These are phyloP conservation scores for Triplophysa yarkandensis DNA, from an alignment of 2,797 vertebrate genomes.

Conservation along the genomic window DNA sequence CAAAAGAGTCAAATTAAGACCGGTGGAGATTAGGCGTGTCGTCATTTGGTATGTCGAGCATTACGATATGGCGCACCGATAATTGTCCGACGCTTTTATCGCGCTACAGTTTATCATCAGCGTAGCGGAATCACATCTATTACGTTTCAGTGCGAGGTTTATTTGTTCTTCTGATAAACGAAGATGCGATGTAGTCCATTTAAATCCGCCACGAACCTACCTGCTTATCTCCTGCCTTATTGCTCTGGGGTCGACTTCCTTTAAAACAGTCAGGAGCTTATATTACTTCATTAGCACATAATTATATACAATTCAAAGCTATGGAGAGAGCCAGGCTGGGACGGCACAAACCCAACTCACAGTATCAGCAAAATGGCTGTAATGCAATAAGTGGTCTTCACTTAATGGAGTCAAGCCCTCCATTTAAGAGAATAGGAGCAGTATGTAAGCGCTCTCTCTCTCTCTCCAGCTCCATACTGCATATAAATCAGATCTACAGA, in stretches of 20 bases:
- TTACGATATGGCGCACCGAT: neutral
- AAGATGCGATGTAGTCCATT: neutral
- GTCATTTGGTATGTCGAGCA: neutral
- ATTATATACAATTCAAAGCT: slow-evolving; percentile 74
- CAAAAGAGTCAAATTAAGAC: slow-evolving; percentile 6
- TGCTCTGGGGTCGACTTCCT: slow-evolving; percentile 9
- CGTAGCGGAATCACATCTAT: neutral
- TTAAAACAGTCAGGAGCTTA: slow-evolving; percentile 39
- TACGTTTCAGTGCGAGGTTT: neutral
- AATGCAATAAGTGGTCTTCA: slow-evolving; percentile 76
- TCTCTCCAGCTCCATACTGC: slow-evolving; percentile 70
- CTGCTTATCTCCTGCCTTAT: slow-evolving; percentile 15
- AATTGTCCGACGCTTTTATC: neutral
- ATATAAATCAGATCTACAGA: slow-evolving; percentile 70
- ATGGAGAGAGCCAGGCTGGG: slow-evolving; percentile 60
- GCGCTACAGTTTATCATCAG: neutral
- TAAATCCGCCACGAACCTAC: neutral
- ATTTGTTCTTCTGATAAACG: slow-evolving; percentile 12
- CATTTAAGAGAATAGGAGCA: slow-evolving; percentile 74
- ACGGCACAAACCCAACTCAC: slow-evolving; percentile 58
- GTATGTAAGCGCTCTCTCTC: slow-evolving; percentile 71
- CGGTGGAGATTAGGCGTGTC: neutral
- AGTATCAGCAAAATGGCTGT: slow-evolving; percentile 72
- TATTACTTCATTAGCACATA: slow-evolving; percentile 69
- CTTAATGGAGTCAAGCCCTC: slow-evolving; percentile 76